Percentiles rank a stretch among this genome's conserved stretches.
phyloP scores from a whole-genome alignment of 2,113 vertebrate species.

The Chelonoidis abingdonii region DNA sequence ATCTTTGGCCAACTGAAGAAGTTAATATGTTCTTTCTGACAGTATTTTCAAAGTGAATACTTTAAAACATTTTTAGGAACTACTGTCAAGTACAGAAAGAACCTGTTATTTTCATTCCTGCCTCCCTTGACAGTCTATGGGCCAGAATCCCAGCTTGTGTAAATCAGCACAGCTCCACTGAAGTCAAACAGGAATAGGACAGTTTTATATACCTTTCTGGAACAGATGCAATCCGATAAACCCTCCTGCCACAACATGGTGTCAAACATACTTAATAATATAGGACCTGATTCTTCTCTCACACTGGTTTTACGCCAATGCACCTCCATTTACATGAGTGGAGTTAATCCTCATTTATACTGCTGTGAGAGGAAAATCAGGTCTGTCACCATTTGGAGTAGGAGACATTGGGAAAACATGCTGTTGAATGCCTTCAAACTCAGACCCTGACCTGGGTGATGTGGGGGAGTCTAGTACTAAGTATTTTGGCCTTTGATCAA shows the following conservation, averaged over 20 bases:
- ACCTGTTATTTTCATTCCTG: not conserved
- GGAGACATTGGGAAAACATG: not conserved
- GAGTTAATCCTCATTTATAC: not conserved
- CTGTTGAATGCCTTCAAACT: not conserved
- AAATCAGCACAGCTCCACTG: not conserved
- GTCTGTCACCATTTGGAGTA: not conserved
- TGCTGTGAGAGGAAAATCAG: not conserved
- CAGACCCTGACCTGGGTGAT: not conserved
- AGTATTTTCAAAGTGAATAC: not conserved
- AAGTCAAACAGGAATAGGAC: not conserved
- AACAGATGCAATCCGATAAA: not conserved
- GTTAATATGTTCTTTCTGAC: conserved; percentile 13
- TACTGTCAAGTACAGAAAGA: not conserved
- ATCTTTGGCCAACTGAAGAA: not conserved
- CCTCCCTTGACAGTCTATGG: not conserved
- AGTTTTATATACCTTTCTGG: fast-evolving
- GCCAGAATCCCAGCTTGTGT: not conserved
- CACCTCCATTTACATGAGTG: not conserved
- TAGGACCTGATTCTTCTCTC: not conserved
- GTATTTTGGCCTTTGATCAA: not conserved
- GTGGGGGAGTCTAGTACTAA: not conserved
- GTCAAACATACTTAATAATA: not conserved
- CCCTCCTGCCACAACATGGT: not conserved
- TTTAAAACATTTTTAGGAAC: not conserved
- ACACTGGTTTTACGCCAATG: not conserved